A percentile compares a stretch with the other conserved stretches of the same genome.
Conservation (phyloP, 2,888 invertebrate genomes). For the Mythimna ferrago region DNA sequence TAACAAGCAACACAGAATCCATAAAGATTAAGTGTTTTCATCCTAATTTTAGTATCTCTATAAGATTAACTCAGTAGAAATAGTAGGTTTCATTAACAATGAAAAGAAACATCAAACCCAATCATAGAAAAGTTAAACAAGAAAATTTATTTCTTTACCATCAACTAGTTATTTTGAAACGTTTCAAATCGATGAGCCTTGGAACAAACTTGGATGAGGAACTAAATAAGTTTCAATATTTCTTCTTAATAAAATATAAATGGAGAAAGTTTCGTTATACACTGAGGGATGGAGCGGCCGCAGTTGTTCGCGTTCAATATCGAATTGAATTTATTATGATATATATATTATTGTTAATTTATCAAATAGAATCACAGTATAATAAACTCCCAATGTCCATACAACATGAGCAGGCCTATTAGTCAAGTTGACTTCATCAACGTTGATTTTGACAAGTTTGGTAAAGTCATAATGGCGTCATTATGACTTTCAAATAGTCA, state of each 20-base stretch:
- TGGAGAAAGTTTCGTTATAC: conserved; percentile 79
- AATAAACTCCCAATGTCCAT: no score
- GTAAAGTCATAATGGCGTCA: no score
- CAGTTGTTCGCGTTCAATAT: conserved; percentile 60
- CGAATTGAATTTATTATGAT: conserved; percentile 58
- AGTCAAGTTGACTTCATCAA: no score
- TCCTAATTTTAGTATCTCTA: not conserved
- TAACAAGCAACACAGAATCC: no score
- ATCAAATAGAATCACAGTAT: conserved; percentile 31
- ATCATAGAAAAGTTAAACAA: conserved; percentile 41
- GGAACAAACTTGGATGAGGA: conserved; percentile 82
- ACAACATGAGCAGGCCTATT: no score
- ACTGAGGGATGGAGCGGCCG: conserved; percentile 62
- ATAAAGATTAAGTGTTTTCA: no score
- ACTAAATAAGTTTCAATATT: conserved; percentile 83
- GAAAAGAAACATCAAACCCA: conserved; percentile 33
- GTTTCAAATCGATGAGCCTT: conserved; percentile 82
- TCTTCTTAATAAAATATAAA: conserved; percentile 85
- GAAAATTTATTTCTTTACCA: conserved; percentile 50
- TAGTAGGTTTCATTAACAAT: not conserved
- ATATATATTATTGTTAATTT: conserved; percentile 54
- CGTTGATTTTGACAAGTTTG: no score
- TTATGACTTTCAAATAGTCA: no score
- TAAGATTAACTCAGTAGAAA: not conserved
- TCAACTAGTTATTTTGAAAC: conserved; percentile 67